phyloP scores from a whole-genome alignment of 2,113 vertebrate species.

The Alaudala cheleensis region DNA sequence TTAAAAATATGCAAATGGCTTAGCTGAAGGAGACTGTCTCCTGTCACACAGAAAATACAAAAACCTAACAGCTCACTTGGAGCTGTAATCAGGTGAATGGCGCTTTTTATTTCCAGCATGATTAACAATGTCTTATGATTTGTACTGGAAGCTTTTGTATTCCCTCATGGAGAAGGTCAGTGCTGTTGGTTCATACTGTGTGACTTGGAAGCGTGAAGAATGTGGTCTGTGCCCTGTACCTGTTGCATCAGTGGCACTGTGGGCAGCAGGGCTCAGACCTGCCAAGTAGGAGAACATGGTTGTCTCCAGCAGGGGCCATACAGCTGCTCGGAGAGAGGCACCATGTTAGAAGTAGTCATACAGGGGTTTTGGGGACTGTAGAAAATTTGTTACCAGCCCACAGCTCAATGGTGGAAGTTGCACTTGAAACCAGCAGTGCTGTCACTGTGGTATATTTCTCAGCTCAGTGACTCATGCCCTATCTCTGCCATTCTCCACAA shows the following conservation, averaged over 20 bases:
- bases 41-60: neutral
- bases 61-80: neutral
- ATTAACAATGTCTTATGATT: neutral
- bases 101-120: neutral
- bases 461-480: neutral
- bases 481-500: neutral
- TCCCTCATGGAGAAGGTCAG: neutral
- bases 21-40: neutral
- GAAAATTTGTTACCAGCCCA: neutral
- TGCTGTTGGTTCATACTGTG: neutral
- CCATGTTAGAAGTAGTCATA: neutral
- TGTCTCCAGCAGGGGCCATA: neutral
- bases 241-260: fast-evolving
- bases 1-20: conserved; percentile 16
- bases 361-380: neutral
- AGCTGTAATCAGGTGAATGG: neutral
- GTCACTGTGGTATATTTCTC: neutral
- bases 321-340: neutral
- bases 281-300: fast-evolving
- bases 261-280: neutral
- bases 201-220: neutral
- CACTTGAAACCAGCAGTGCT: neutral
- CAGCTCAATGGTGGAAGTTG: neutral
- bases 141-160: neutral
- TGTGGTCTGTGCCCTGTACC: fast-evolving